Evolutionary conservation across 2,888 invertebrate species (phyloP), one percentile per base, ranked within the genome.

Genomic region (Tetranychus piercei): DNA sequence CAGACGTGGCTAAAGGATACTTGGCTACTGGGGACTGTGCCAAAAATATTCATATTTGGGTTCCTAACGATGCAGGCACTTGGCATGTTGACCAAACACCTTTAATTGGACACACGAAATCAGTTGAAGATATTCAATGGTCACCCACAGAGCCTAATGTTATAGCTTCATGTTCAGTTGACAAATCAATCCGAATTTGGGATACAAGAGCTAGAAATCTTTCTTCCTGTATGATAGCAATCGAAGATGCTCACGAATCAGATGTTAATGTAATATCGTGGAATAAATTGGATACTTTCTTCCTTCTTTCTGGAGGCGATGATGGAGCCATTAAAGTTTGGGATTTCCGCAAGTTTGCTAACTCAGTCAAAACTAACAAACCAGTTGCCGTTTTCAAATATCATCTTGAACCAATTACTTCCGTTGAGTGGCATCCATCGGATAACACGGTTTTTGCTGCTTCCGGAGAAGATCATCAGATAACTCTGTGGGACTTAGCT

Each of bases 71-170:
- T 81, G 88, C 86, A 76, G 88, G 88, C 18, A 85, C 85, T 15
- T 99, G 97, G 97, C 86, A 87, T 79, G 92, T 97, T 1, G 93
- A 95, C 83, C 92, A 93, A 82, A 86, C 90, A 73, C 91, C 97
- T 0, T 86, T 91, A 75, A 85, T 88, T 73, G 94, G 92, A 0
- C 99, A 99, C 82, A 89, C 88, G 23, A 88, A 87, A 72, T 96
- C 96, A 44, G 92, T 99, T 15, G 99, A 99, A 85, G 99, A 99
- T 83, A 85, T 99, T 77, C 96, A 97, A 81, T 99, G 99, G 99
- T 96, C 96, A 76, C 96, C 96, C 1, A 94, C 89, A 84, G 99
- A 99, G 84, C 85, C 82, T 18, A 84, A 90, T 84, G 94, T 86
- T 6, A 82, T 85, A 79, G 83, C 84, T 9, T 84, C 85, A 0